These are phyloP conservation scores for Zaprionus kolodkinae DNA, from an alignment of 1,140 invertebrate species.

Conservation along the genomic window DNA sequence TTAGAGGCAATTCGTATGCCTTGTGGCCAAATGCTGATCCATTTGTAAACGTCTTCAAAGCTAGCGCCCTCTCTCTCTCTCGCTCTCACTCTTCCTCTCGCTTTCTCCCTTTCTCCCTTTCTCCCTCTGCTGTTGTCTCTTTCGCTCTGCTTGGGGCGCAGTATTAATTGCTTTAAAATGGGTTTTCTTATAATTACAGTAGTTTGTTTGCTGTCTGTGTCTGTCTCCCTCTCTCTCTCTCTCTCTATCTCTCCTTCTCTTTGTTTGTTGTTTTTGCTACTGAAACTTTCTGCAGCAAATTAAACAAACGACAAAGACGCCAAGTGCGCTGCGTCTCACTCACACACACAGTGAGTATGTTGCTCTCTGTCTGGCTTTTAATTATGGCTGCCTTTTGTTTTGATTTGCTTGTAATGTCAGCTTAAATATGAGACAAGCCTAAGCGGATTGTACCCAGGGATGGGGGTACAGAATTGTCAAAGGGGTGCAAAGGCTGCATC, in stretches of 20 bases:
- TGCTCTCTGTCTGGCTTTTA: conserved; percentile 38
- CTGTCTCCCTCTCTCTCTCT: neutral
- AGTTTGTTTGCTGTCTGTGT: conserved; percentile 67
- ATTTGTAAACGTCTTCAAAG: conserved; percentile 70
- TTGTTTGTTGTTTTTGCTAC: conserved; percentile 24
- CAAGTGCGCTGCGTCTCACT: neutral
- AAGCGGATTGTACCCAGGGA: conserved; percentile 54
- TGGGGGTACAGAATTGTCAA: conserved; percentile 20
- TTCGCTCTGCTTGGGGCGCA: neutral
- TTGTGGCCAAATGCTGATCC: conserved; percentile 53
- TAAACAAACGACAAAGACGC: conserved; percentile 16
- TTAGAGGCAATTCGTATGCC: conserved; percentile 33
- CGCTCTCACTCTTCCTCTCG: neutral
- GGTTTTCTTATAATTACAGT: conserved; percentile 63
- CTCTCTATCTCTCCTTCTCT: neutral
- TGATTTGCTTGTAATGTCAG: conserved; percentile 68
- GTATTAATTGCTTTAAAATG: conserved; percentile 52
- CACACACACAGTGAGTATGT: neutral
- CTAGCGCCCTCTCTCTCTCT: neutral
- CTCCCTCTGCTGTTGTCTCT: neutral
- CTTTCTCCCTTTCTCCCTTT: neutral
- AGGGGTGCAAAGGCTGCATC: conserved; percentile 56
- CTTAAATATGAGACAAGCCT: conserved; percentile 56
- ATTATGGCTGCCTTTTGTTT: conserved; percentile 68
- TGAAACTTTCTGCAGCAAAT: conserved; percentile 21